Evolutionary conservation across 2,888 invertebrate species (phyloP), one percentile per base, ranked within the genome.

Genomic region (Boloria euphrosyne): DNA sequence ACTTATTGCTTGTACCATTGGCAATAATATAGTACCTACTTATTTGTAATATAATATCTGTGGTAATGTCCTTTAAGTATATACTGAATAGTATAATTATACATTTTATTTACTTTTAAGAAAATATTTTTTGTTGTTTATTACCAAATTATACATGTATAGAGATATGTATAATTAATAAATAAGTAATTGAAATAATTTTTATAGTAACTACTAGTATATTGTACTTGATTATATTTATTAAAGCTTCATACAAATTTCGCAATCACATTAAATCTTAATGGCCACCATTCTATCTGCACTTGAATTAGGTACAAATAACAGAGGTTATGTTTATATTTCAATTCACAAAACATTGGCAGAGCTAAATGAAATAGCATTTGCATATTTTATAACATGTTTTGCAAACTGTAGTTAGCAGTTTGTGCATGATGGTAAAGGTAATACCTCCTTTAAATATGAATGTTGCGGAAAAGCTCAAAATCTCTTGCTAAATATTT

Each of bases 381-480:
- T 59, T 59, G 49, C 59, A 59, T 59, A 49, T 49, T 59, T 59
- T 59, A 59, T 59, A 31, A 59, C 49, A 38, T 49, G 59, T 59
- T 59, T 49, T 38, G 22, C 49, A 31, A 59, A 59, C 18, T 38
- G 38, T 50, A 59, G 13, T 38, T 50, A 59, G n/a, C 59, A 50
- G 50, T 50, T 58, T 50, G 49, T 50, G 16, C 22, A 16, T 49
- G 38, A 31, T 49, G 59, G n/a, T 59, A 27, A 27, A 49, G 10
- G 59, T 50, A 59, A 50, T 50, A 14, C 59, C n/a, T 50, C 59
- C 49, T 17, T 50, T 59, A 59, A 59, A 59, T 59, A 59, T 59
- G 13, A 4, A 59, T 38, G 22, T 22, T 46, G 49, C 59, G 59
- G 59, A 59, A 59, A 47, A 38, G 18, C 18, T 59, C 14, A 14